Evolutionary conservation across 2,888 invertebrate species (phyloP).

Genomic region (Agonopterix subpropinquella): DNA sequence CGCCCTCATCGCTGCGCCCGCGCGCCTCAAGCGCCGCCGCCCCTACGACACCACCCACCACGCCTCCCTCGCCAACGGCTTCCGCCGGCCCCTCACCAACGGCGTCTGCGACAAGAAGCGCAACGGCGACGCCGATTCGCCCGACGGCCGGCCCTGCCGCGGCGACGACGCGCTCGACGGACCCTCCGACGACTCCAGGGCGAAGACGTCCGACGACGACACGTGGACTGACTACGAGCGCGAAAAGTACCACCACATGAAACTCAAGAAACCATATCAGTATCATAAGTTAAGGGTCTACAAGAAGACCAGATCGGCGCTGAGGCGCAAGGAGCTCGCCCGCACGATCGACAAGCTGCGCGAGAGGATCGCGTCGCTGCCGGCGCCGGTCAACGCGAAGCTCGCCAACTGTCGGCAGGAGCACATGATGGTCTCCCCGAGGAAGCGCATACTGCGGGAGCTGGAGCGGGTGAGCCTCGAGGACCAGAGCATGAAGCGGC

Average conservation of each 20-base stretch:
- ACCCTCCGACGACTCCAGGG: constrained; percentile 18
- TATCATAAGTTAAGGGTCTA: constrained; percentile 68
- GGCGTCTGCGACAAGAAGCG: constrained; percentile 41
- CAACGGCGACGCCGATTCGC: constrained; percentile 43
- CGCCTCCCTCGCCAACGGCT: constrained; percentile 35
- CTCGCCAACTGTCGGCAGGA: constrained; percentile 64
- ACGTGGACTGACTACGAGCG: constrained; percentile 52
- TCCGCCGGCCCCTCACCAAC: constrained; percentile 32
- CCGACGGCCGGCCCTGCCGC: constrained; percentile 27
- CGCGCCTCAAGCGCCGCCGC: constrained; percentile 78
- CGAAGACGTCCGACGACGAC: constrained; percentile 40
- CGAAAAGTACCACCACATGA: constrained; percentile 66
- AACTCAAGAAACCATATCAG: constrained; percentile 71
- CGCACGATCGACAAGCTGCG: constrained; percentile 51
- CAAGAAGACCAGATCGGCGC: constrained; percentile 55
- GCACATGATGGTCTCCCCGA: constrained; percentile 83
- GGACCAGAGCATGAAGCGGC: constrained; percentile 79
- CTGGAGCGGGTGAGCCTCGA: constrained; percentile 85
- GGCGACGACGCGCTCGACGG: constrained; percentile 45
- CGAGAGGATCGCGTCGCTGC: constrained; percentile 52
- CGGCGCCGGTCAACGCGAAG: constrained; percentile 60
- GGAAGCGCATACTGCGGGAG: constrained; percentile 88
- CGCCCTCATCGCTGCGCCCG: constrained; percentile 55
- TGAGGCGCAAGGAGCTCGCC: constrained; percentile 48
- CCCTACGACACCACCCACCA: constrained; percentile 72